Conservation (phyloP, 1,140 invertebrate species). For the Phortica variegata region DNA sequence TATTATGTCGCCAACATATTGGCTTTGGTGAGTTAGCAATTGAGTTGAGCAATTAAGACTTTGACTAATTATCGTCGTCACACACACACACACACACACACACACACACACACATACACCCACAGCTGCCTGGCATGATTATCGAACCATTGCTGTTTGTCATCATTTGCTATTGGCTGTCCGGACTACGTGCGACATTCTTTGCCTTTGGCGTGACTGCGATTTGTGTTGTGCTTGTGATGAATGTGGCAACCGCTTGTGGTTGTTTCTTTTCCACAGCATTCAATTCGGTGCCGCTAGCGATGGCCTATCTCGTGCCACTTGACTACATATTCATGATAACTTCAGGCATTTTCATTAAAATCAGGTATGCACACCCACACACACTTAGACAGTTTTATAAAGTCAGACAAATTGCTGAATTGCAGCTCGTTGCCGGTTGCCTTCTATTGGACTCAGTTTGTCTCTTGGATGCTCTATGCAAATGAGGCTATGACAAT, state of each 20-base stretch:
- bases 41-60: neutral
- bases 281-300: conserved; percentile 75
- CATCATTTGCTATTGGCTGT: conserved; percentile 75
- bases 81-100: too few relatives aligned
- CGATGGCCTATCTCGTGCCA: conserved; percentile 81
- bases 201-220: conserved; percentile 71
- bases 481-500: conserved; percentile 85
- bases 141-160: conserved; percentile 76
- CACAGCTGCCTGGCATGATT: conserved; percentile 75
- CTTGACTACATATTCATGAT: conserved; percentile 87
- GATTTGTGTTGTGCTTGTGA: conserved; percentile 70
- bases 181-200: conserved; percentile 66
- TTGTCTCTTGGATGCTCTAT: conserved; percentile 91
- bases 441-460: conserved; percentile 81
- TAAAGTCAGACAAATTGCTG: too few relatives aligned
- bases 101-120: too few relatives aligned
- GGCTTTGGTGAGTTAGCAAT: conserved; percentile 68
- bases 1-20: conserved; percentile 77
- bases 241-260: conserved; percentile 81
- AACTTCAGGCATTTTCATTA: conserved; percentile 81
- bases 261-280: conserved; percentile 84
- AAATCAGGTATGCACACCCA: conserved; percentile 66
- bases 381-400: too few relatives aligned
- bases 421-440: conserved; percentile 72
- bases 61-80: neutral